Percentiles rank a stretch among this genome's conserved stretches.
Evolutionary conservation across 2,888 invertebrate genomes (phyloP).

Genomic region (Dryobotodes eremita): DNA sequence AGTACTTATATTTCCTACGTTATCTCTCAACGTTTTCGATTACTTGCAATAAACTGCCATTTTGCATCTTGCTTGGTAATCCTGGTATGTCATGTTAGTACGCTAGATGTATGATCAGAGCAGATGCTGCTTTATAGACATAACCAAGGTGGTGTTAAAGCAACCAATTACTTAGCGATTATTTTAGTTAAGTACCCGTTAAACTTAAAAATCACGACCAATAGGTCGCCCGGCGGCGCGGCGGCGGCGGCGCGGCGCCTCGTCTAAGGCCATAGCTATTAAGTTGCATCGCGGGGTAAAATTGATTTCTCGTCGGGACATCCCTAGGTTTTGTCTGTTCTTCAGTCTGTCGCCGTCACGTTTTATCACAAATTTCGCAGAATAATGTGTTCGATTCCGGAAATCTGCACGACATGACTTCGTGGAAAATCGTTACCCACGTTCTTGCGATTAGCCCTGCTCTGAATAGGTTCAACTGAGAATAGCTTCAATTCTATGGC

Average conservation of each 20-base stretch:
- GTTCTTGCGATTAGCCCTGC: slow-evolving; percentile 27
- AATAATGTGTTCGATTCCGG: slow-evolving; percentile 32
- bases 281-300: slow-evolving; percentile 12
- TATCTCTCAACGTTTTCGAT: neutral
- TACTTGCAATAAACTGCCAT: neutral
- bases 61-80: neutral
- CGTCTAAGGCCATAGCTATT: slow-evolving; percentile 27
- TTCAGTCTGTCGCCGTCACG: slow-evolving; percentile 9
- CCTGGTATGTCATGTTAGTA: neutral
- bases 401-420: slow-evolving; percentile 24
- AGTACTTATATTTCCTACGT: neutral
- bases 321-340: slow-evolving; percentile 15
- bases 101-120: neutral
- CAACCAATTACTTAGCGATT: slow-evolving; percentile 29
- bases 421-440: slow-evolving; percentile 17
- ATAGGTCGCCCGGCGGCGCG: neutral
- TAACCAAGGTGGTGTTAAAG: slow-evolving; percentile 9
- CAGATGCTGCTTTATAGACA: neutral
- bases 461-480: slow-evolving; percentile 5
- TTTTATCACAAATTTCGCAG: slow-evolving; percentile 29
- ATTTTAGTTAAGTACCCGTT: slow-evolving; percentile 2
- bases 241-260: neutral
- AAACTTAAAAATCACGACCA: slow-evolving; percentile 1
- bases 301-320: slow-evolving; percentile 15
- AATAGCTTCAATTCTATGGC: slow-evolving; percentile 6